A percentile compares a stretch with the other conserved stretches of the same genome.
Evolutionary conservation across 2,797 vertebrate genomes (phyloP).

Genomic region (Sebastes diaconus): DNA sequence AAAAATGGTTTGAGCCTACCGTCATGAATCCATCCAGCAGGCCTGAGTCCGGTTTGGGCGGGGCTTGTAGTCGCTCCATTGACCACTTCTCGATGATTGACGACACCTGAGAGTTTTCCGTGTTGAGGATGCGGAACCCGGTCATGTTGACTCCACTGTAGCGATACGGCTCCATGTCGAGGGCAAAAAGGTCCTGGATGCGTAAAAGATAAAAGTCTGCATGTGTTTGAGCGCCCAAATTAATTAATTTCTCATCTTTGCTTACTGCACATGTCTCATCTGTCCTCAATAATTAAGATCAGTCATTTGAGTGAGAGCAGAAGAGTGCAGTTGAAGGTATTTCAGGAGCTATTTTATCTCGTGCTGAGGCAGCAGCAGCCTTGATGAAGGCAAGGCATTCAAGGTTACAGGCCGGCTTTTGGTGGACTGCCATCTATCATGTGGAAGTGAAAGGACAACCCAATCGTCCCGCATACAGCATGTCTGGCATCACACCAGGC

Average conservation of each 20-base stretch:
- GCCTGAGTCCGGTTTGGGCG: conserved; percentile 96
- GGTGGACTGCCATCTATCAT: conserved; percentile 80
- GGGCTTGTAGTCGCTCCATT: conserved; percentile 96
- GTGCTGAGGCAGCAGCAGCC: conserved; percentile 59
- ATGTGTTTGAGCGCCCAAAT: neutral
- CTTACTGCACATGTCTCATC: neutral
- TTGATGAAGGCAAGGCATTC: conserved; percentile 69
- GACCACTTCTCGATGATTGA: conserved; percentile 99
- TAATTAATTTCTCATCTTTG: conserved; percentile 12
- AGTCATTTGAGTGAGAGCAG: conserved; percentile 14
- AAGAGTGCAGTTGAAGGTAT: conserved; percentile 41
- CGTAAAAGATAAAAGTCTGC: neutral
- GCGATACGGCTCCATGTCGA: conserved; percentile 97
- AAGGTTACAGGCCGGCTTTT: conserved; percentile 75
- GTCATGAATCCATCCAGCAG: conserved; percentile 99
- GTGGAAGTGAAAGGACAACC: conserved; percentile 75
- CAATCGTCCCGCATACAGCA: conserved; percentile 66
- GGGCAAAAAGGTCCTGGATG: conserved; percentile 92
- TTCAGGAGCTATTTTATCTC: conserved; percentile 55
- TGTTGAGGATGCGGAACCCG: conserved; percentile 96
- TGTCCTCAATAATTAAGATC: conserved; percentile 23
- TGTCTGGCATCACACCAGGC: conserved; percentile 72
- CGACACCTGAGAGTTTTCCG: conserved; percentile 93
- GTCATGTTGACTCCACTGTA: conserved; percentile 99
- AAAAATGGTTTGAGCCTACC: conserved; percentile 74